Percentiles rank a stretch among this genome's conserved stretches.
These are phyloP conservation scores for Apamea monoglypha DNA, from an alignment of 2,888 invertebrate species.

Conservation along the genomic window DNA sequence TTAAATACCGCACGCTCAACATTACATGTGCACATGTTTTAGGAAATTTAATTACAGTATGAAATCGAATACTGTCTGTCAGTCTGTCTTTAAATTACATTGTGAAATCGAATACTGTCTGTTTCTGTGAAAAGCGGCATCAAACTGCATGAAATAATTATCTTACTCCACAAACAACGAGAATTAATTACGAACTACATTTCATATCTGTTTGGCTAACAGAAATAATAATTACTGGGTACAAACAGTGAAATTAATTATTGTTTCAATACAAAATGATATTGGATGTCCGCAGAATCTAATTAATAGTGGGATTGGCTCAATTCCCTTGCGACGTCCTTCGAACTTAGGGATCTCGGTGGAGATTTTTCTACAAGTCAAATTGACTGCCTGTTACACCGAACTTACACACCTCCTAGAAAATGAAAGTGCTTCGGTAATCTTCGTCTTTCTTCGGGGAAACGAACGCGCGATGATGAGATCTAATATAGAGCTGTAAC, in stretches of 20 bases:
- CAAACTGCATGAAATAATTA: constrained; percentile 11
- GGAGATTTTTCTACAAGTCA: constrained; percentile 61
- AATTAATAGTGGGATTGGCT: constrained; percentile 63
- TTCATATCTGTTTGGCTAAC: constrained; percentile 51
- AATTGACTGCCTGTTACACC: constrained; percentile 53
- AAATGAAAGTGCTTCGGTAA: background rate
- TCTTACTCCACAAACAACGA: constrained; percentile 21
- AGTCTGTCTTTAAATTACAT: background rate
- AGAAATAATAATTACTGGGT: constrained; percentile 56
- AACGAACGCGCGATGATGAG: too few species aligned
- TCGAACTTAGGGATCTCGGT: constrained; percentile 32
- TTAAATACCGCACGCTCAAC: background rate
- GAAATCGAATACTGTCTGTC: background rate
- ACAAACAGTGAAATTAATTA: constrained; percentile 54
- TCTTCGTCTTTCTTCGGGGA: too few species aligned
- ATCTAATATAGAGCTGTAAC: too few species aligned
- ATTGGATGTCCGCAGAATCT: constrained; percentile 42
- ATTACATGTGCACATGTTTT: background rate
- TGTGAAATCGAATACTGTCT: background rate
- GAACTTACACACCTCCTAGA: background rate
- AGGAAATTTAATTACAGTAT: background rate
- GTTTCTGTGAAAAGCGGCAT: background rate
- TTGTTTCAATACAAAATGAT: constrained; percentile 57
- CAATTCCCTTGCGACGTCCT: constrained; percentile 50
- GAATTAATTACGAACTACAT: constrained; percentile 52